Percentiles rank a stretch among this genome's conserved stretches.
phyloP scores from a whole-genome alignment of 2,113 vertebrate species.

The Siphamia tubifer region DNA sequence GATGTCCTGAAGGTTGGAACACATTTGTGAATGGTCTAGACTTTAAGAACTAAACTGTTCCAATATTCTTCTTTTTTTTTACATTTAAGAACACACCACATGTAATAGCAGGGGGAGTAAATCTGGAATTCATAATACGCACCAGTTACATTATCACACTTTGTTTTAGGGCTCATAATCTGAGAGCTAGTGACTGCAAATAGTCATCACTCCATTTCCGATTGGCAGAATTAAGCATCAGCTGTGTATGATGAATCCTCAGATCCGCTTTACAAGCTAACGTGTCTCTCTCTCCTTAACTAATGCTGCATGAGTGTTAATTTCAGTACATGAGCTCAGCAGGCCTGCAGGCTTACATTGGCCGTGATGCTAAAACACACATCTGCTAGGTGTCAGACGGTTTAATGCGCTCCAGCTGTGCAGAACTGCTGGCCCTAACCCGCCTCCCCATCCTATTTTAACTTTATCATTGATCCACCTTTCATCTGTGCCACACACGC shows the following conservation, averaged over 20 bases:
- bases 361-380: slow-evolving; percentile 18
- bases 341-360: not conserved
- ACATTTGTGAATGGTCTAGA: slow-evolving; percentile 6
- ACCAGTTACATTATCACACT: not conserved
- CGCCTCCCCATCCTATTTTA: not conserved
- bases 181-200: not conserved
- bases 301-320: not conserved
- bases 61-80: not conserved
- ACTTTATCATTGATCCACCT: slow-evolving; percentile 44
- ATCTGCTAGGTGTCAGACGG: slow-evolving; percentile 62
- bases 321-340: slow-evolving; percentile 10
- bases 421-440: not conserved
- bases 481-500: slow-evolving; percentile 61
- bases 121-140: not conserved
- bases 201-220: too few species aligned
- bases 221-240: not conserved
- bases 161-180: not conserved
- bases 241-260: not conserved
- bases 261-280: too few species aligned
- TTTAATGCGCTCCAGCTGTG: slow-evolving; percentile 60
- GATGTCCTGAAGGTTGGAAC: slow-evolving; percentile 48
- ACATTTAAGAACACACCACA: not conserved
- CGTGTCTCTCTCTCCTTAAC: not conserved
- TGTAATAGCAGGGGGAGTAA: not conserved
- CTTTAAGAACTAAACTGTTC: not conserved